Base-by-base conservation (phyloP, 37 sponge, comb jelly and placozoan species). In the Bolinopsis microptera region DNA sequence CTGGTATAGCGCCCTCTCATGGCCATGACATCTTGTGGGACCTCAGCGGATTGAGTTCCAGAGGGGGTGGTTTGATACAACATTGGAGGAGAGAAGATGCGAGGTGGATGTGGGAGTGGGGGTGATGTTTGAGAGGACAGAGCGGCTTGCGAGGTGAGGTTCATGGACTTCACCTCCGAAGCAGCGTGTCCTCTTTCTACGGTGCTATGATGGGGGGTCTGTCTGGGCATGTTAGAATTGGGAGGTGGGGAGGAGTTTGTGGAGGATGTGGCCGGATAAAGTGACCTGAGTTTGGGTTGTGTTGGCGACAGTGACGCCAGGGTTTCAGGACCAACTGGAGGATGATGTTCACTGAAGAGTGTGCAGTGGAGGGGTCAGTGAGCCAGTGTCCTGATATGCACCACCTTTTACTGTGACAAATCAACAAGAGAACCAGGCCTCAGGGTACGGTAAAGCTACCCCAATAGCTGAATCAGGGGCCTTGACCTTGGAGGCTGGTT, bases 31-130 rank as follows among this genome's bases (percentile, higher is more conserved):
- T 80, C 35, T 35, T 23, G 21, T 80, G 8, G 83, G 83, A 36
- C 38, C 8, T 21, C 38, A 32, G 13, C 31, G 31, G 27, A 35
- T 80, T 27, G 83, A 80, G 83, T 24, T 80, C 31, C 83, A 80
- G 83, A 80, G 83, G 35, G 83, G 83, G 38, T 80, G 83, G 83
- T n/a, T 27, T 80, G 5, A 35, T 80, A 8, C n/a, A 21, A 80
- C 38, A 21, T 80, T 35, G 35, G 35, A 35, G 83, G 83, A 34
- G 83, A 34, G 5, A 80, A 80, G 83, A 36, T 32, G 83, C n/a
- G 83, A 32, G 38, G 16, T 80, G 38, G 38, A 80, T 3, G 83
- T 35, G 83, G 83, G 83, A 23, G 74, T 23, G 74, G 74, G 5
- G 74, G 2, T 28, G 74, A 18, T 28, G 28, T 28, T 70, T n/a